A percentile compares a stretch with the other conserved stretches of the same genome.
Evolutionary conservation across 2,888 invertebrate species (phyloP).

Genomic region (Sepiola atlantica): DNA sequence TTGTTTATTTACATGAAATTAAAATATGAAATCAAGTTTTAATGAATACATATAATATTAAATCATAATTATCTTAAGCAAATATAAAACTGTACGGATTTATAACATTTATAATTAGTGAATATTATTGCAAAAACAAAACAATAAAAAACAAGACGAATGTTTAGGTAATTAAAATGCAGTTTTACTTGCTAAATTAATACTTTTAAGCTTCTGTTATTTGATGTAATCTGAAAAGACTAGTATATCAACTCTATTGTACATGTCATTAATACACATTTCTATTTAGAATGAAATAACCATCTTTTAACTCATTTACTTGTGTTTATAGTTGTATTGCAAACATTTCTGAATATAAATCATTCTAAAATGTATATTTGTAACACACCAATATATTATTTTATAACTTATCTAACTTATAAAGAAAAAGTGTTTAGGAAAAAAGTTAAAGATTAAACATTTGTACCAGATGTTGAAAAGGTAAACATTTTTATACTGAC

Average conservation of each 20-base stretch:
- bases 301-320: background rate
- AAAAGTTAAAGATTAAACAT: background rate
- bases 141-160: background rate
- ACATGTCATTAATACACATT: background rate
- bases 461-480: background rate
- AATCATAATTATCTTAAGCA: background rate
- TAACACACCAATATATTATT: no score
- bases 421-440: no score
- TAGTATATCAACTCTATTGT: background rate
- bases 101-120: background rate
- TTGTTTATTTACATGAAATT: background rate
- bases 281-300: background rate
- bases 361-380: background rate
- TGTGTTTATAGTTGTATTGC: background rate
- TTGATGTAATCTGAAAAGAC: background rate
- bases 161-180: background rate
- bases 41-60: background rate
- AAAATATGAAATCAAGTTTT: background rate
- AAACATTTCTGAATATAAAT: background rate
- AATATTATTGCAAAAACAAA: background rate
- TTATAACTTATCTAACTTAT: no score
- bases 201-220: background rate
- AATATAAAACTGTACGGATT: background rate
- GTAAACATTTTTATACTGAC: background rate
- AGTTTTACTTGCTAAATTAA: background rate